Evolutionary conservation across 1,140 invertebrate genomes (phyloP).

Genomic region (Ericerus pela): DNA sequence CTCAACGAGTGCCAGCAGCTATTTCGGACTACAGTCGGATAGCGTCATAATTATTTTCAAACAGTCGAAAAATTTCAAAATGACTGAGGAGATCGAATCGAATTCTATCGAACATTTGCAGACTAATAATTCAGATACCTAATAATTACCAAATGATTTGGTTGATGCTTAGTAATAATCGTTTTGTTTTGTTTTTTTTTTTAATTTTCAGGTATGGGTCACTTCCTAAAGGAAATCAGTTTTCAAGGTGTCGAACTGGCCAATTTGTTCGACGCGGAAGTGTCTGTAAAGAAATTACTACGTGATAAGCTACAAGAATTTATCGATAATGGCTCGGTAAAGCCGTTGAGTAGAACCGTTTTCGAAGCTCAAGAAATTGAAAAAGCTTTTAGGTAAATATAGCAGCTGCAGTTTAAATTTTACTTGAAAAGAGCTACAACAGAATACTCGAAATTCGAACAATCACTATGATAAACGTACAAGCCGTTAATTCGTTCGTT

Average conservation of each 20-base stretch:
- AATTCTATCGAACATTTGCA: too few species aligned
- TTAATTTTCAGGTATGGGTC: neutral
- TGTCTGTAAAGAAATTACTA: neutral
- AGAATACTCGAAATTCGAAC: too few species aligned
- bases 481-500: too few species aligned
- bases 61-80: too few species aligned
- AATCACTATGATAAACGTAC: slow-evolving; percentile 76
- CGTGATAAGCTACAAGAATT: neutral
- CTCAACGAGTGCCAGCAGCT: too few species aligned
- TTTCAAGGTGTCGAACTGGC: neutral
- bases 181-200: neutral
- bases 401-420: neutral
- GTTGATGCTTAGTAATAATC: neutral
- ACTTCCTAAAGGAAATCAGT: neutral
- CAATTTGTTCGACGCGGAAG: neutral
- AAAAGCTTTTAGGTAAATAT: neutral
- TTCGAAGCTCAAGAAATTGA: neutral
- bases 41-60: too few species aligned
- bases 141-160: too few species aligned
- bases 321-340: neutral
- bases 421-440: neutral
- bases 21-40: too few species aligned
- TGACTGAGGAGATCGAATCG: too few species aligned
- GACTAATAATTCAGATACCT: too few species aligned
- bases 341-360: neutral